Percentiles rank a stretch among this genome's conserved stretches.
Evolutionary conservation across 2,797 vertebrate species (phyloP).

Genomic region (Characodon lateralis): DNA sequence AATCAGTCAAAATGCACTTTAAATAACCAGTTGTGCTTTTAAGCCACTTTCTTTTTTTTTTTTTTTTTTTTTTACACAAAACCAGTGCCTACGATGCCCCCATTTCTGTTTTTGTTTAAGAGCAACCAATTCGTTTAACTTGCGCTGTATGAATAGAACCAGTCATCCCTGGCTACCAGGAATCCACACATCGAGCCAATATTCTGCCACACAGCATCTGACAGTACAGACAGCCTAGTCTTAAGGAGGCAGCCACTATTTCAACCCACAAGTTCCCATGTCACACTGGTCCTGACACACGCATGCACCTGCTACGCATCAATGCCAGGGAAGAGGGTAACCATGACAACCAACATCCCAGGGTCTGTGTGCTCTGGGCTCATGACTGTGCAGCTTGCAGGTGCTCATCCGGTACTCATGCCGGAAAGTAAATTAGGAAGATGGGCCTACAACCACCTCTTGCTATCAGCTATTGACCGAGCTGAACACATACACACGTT

Average conservation of each 20-base stretch:
- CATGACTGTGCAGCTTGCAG: conserved; percentile 81
- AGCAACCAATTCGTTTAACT: conserved; percentile 60
- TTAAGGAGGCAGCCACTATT: conserved; percentile 73
- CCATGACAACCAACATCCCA: conserved; percentile 81
- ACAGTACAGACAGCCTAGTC: conserved; percentile 79
- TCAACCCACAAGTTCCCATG: conserved; percentile 78
- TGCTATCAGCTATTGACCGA: conserved; percentile 74
- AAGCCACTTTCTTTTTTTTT: conserved; percentile 18
- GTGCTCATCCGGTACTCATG: conserved; percentile 79
- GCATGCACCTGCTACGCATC: conserved; percentile 79
- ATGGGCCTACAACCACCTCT: conserved; percentile 72
- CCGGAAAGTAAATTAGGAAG: conserved; percentile 81
- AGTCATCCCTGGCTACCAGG: conserved; percentile 73
- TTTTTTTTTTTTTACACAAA: conserved; percentile 18
- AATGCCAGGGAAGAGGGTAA: conserved; percentile 76
- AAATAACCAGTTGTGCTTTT: conserved; percentile 2
- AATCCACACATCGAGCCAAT: conserved; percentile 62
- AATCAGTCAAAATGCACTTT: conserved; percentile 10
- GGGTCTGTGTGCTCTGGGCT: conserved; percentile 73
- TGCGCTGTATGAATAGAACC: conserved; percentile 71
- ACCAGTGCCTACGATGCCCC: conserved; percentile 22
- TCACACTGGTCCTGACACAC: conserved; percentile 76
- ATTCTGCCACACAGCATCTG: conserved; percentile 69
- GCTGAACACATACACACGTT: conserved; percentile 74
- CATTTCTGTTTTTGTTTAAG: conserved; percentile 49